These are phyloP conservation scores for Scylla paramamosain DNA, from an alignment of 1,140 invertebrate species.

Conservation along the genomic window DNA sequence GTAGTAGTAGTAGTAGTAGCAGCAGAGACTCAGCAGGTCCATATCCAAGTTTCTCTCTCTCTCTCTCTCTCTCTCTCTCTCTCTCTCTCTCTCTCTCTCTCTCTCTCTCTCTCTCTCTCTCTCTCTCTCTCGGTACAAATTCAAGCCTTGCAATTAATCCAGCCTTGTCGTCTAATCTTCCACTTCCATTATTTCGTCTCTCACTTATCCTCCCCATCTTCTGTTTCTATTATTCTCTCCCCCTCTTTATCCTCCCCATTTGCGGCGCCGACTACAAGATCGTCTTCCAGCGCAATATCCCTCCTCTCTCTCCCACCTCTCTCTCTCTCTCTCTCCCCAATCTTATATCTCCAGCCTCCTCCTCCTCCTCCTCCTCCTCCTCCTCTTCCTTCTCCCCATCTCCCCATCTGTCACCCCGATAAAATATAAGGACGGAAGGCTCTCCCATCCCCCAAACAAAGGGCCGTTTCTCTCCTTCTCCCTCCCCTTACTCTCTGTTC, in stretches of 20 bases:
- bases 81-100: conserved; percentile 20
- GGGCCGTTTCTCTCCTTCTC: background rate
- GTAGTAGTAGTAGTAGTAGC: conserved; percentile 24
- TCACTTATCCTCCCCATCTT: conserved; percentile 21
- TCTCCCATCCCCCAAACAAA: background rate
- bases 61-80: conserved; percentile 6
- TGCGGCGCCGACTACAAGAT: no score
- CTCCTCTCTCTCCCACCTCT: background rate
- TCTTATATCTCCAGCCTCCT: background rate
- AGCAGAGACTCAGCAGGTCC: background rate
- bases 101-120: conserved; percentile 20
- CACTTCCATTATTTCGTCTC: background rate
- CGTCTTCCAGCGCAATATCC: no score
- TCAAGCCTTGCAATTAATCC: background rate
- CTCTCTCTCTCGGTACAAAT: background rate
- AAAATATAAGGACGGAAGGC: background rate
- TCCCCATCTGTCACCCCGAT: conserved; percentile 9
- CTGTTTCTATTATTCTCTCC: background rate
- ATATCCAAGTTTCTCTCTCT: no score
- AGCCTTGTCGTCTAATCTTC: background rate
- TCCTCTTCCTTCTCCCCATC: background rate
- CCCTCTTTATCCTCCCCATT: conserved; percentile 7
- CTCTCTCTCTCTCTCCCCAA: background rate
- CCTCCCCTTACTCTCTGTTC: background rate
- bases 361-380: no score